Conservation (phyloP, 2,113 vertebrate genomes). For the Erythrolamprus reginae region DNA sequence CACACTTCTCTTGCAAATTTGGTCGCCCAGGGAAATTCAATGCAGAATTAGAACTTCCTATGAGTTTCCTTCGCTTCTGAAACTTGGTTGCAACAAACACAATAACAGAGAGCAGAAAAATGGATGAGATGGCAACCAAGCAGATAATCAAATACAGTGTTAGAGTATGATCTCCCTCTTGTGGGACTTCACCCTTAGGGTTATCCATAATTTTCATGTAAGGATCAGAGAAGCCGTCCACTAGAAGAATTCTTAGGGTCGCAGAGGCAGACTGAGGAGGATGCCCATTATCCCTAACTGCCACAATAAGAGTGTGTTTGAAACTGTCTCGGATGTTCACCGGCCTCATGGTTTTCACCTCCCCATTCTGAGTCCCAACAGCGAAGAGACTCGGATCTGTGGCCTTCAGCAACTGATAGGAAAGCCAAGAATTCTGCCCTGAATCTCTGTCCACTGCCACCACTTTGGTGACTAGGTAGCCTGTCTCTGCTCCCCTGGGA, state of each 20-base stretch:
- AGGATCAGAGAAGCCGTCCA: neutral
- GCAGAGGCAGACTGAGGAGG: conserved; percentile 71
- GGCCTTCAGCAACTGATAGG: too few relatives aligned
- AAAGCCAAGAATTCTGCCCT: conserved; percentile 44
- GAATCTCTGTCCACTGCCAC: conserved; percentile 50
- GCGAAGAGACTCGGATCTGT: neutral
- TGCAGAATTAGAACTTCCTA: neutral
- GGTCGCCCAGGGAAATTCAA: conserved; percentile 10
- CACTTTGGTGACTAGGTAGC: conserved; percentile 24
- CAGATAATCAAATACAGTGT: neutral
- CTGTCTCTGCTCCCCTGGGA: conserved; percentile 10
- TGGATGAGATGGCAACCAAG: neutral
- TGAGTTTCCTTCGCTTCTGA: neutral
- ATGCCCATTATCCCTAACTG: conserved; percentile 69
- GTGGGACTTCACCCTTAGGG: neutral
- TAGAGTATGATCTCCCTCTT: neutral
- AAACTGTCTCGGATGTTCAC: conserved; percentile 53
- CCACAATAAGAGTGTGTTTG: conserved; percentile 70
- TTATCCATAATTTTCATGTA: too few relatives aligned
- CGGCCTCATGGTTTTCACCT: neutral
- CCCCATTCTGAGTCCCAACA: conserved; percentile 58
- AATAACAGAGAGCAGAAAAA: neutral
- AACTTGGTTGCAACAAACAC: neutral
- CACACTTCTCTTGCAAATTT: conserved; percentile 51
- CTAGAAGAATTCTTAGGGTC: conserved; percentile 21